phyloP scores from a whole-genome alignment of 30 jellyfish, hydroid and myxozoan species.

The Aurelia aurita region DNA sequence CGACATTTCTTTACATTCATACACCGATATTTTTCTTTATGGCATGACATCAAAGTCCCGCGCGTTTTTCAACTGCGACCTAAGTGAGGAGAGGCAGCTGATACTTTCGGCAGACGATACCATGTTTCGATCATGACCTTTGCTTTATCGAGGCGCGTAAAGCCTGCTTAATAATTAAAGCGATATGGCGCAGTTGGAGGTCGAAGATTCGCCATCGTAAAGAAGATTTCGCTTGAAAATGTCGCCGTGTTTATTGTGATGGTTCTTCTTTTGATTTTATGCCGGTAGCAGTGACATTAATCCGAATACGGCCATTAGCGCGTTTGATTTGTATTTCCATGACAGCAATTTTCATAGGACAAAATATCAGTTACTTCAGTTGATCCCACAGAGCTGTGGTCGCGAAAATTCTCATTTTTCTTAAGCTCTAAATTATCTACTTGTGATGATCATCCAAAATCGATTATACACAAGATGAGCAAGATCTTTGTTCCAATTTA shows the following conservation, averaged over 20 bases:
- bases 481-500: constrained; percentile 48
- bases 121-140: constrained; percentile 43
- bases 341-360: constrained; percentile 54
- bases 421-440: constrained; percentile 37
- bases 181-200: constrained; percentile 75
- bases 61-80: neutral
- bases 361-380: constrained; percentile 63
- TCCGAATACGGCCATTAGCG: constrained; percentile 66
- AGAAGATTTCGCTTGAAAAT: constrained; percentile 17
- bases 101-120: constrained; percentile 19
- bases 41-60: constrained; percentile 42
- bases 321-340: constrained; percentile 45
- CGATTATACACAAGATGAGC: constrained; percentile 52
- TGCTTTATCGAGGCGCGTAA: constrained; percentile 20
- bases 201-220: constrained; percentile 75
- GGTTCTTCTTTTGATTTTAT: constrained; percentile 34
- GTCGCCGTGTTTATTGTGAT: constrained; percentile 57
- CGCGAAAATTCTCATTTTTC: constrained; percentile 37
- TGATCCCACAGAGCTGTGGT: constrained; percentile 76
- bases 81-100: constrained; percentile 32
- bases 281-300: constrained; percentile 74
- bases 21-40: neutral
- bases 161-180: constrained; percentile 50
- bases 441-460: constrained; percentile 29
- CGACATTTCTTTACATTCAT: neutral